Conservation (phyloP, 2,888 invertebrate genomes). For the Drosophila macrothrix region DNA sequence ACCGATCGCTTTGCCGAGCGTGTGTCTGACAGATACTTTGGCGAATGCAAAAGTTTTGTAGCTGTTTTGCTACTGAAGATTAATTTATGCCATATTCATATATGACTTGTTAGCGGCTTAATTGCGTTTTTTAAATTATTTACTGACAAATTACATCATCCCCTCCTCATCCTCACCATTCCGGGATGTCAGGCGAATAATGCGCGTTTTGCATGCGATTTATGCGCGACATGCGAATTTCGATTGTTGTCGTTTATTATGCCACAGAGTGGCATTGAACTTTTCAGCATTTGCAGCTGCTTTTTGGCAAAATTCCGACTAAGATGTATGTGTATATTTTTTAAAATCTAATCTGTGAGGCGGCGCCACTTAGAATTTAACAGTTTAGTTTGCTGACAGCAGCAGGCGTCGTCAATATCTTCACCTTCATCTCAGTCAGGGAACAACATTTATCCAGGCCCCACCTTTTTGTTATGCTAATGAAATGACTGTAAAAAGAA, state of each 20-base stretch:
- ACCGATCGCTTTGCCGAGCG: neutral
- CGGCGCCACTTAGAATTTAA: constrained; percentile 9
- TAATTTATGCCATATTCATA: constrained; percentile 65
- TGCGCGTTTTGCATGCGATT: constrained; percentile 71
- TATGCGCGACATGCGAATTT: constrained; percentile 60
- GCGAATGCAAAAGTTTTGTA: constrained; percentile 45
- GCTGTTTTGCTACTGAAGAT: constrained; percentile 65
- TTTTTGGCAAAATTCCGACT: neutral
- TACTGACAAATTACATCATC: constrained; percentile 66
- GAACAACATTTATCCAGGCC: constrained; percentile 23
- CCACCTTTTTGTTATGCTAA: constrained; percentile 55
- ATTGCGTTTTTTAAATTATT: constrained; percentile 58
- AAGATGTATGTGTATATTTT: neutral
- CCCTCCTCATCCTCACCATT: neutral
- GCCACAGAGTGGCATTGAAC: constrained; percentile 64
- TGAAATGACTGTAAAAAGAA: constrained; percentile 26
- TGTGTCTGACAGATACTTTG: constrained; percentile 60
- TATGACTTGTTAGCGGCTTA: constrained; percentile 63
- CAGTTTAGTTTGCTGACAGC: constrained; percentile 15
- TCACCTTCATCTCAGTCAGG: constrained; percentile 27
- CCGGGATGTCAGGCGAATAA: constrained; percentile 34
- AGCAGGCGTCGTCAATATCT: constrained; percentile 13
- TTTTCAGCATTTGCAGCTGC: constrained; percentile 3
- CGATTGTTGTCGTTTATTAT: constrained; percentile 37
- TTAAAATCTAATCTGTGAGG: constrained; percentile 23